Evolutionary conservation across 2,797 vertebrate species (phyloP), one percentile per base, ranked within the genome.

Genomic region (Chelidonichthys spinosus): DNA sequence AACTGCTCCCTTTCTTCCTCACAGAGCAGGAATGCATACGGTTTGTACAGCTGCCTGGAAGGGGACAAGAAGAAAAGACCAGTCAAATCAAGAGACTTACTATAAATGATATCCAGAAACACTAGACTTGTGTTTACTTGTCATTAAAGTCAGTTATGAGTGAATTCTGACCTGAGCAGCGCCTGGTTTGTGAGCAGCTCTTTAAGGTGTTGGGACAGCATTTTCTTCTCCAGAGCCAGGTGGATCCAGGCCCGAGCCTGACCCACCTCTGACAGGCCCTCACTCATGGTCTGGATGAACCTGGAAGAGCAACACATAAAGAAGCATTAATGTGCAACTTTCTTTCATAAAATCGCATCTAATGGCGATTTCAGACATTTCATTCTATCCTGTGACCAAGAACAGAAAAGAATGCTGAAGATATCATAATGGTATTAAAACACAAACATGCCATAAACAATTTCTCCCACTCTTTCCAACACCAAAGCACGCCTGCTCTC

Each of bases 1-100:
- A 99, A 99, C 93, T 99, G 98, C 11, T 99, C 98, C 79, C 98
- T 94, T 84, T 99, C 98, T 73, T 99, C 98, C 76, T 99, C 98
- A 18, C 96, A 98, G 14, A 98, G 96, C 63, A 99, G 94, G 88
- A 99, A 99, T n/a, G 98, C 97, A 0, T 99, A 97, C 14, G 96
- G 96, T 85, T 98, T 98, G 81, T 99, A 99, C 63, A 99, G 93
- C 78, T 98, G 98, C 94, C 98, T 99, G 93, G 71, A 7, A 50
- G 81, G 56, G 17, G 33, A 63, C 1, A 4, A 50, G 4, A 37
- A 43, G 2, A 47, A 11, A 46, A 47, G 11, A 6, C 36, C 17
- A 35, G 54, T 73, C 56, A 59, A 11, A 46, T 37, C 36, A 32
- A 3, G 7, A 3, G 6, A 63, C n/a, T 61, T n/a, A 17, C 18